Base-by-base conservation (phyloP, 2,113 vertebrate species). In the Scomber japonicus region DNA sequence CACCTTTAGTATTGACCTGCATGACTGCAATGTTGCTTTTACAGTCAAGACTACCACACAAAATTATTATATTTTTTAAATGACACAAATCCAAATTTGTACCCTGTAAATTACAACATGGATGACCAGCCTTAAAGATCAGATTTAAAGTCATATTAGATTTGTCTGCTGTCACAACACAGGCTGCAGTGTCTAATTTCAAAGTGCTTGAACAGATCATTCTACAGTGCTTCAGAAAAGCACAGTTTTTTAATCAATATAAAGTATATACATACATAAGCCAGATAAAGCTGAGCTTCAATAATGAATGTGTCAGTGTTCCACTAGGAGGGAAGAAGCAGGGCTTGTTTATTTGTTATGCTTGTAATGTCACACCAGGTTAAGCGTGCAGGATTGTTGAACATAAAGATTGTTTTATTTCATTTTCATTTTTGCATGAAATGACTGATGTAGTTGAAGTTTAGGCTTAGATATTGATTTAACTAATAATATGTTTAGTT, bases 111-210 rank as follows among this genome's bases (percentile, higher is more conserved):
- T 71, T 71, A 56, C 10, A 67, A 30, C 44, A 49, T 10, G 54
- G 46, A 56, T 31, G 64, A 57, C 64, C 17, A 35, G 45, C 53
- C 12, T 75, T 72, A 45, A 45, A 77, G 53, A 73, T 76, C n/a
- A 72, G 69, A 80, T 61, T 48, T 74, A 6, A 77, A 40, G 30
- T 66, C 13, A 66, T 75, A 75, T 67, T 24, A 45, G 30, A 75
- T 75, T 79, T 75, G 53, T 5, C 70, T 71, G 65, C 74, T 21
- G 61, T 72, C 61, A 80, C 51, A 69, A 82, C 61, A 57, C 9
- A 21, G 50, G 1, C 53, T 72, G 55, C 56, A 31, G 10, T 19
- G 65, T 65, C 67, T 75, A 63, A 69, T 67, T 75, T 62, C 9
- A 83, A 67, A 31, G 64, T 16, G 57, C 54, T 60, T 71, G 59